Evolutionary conservation across 2,888 invertebrate genomes (phyloP), one percentile per base, ranked within the genome.

Genomic region (Petrolisthes cinctipes): DNA sequence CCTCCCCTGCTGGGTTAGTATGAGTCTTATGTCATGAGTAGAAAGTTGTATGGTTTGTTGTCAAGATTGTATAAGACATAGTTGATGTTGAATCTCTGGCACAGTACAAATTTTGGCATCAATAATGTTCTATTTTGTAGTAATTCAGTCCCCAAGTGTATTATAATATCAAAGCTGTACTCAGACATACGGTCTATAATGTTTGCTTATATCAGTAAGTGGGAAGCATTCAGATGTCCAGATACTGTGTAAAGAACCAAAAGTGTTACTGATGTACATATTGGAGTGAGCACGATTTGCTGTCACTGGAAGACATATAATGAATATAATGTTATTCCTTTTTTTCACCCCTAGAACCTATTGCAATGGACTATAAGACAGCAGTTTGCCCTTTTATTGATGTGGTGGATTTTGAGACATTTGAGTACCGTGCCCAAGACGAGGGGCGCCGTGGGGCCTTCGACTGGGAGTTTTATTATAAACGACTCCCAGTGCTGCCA

Each of bases 381-480:
- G 98, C 96, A 85, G 97, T 98, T 14, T 99, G 99, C 92, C 99
- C 99, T 78, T 96, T 97, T 93, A 97, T 97, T 91, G 97, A 98
- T 93, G 96, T 98, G 89, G 94, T 99, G 83, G 97, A 96, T 91
- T 96, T 95, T 93, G 97, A 97, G 92, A 97, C 96, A 61, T 98
- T 99, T 92, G 96, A 97, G 92, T 98, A 98, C 93, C 94, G 97
- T 82, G 96, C 98, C 0, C 98, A 99, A 93, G 98, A 98, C 93
- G 97, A 97, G 92, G 98, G 98, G 0, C 97, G 97, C 0, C 93
- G 97, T 91, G 97, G 99, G 0, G 97, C 98, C n/a, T 99, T 99
- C 93, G 98, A 99, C 93, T 99, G 99, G 99, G 97, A 98, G 92
- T 95, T 99, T 92, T 98, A 95, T 93, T 99, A 99, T 93, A 99